Evolutionary conservation across 1,140 invertebrate species (phyloP), one percentile per base, ranked within the genome.

Genomic region (Sipha flava): DNA sequence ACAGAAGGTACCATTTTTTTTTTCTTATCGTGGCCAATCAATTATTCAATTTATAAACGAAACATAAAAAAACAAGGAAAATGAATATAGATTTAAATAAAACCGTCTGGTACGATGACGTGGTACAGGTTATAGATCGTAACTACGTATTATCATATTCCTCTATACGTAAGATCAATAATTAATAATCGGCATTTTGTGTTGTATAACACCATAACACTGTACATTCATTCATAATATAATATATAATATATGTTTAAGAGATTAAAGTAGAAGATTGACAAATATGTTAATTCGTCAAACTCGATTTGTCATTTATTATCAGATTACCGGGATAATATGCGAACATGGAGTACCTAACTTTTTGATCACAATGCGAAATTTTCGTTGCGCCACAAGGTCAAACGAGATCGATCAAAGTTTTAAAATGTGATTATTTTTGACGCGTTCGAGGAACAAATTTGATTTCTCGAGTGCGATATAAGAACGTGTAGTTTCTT

Each of bases 231-330:
- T n/a, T n/a, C n/a, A n/a, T n/a, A n/a, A n/a, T n/a, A n/a, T n/a
- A n/a, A n/a, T n/a, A n/a, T n/a, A n/a, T 64, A 10, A 10, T 62
- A 6, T 29, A 57, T n/a, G 31, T 21, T 62, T 40, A 64, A 40
- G 1, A 16, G 10, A 40, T 6, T 34, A 62, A 21, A 62, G 26
- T 43, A 23, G 23, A 40, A 66, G 0, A 66, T 66, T 43, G 64
- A 23, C 40, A 66, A 70, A 70, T 70, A 70, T 47, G 66, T 29
- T 70, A 47, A 70, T 66, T 62, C 34, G 10, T 3, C 4, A 34
- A n/a, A 21, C 43, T 70, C 66, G 29, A 70, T 70, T 70, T 70
- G 43, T 70, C 40, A 70, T 70, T 70, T 70, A n/a, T 47, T 70
- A 70, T 70, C 66, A 70, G 66, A 70, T 70, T 45, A 29, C 14